Conservation (phyloP, 2,888 invertebrate species). For the Galeopsomyia nigrocyanea region DNA sequence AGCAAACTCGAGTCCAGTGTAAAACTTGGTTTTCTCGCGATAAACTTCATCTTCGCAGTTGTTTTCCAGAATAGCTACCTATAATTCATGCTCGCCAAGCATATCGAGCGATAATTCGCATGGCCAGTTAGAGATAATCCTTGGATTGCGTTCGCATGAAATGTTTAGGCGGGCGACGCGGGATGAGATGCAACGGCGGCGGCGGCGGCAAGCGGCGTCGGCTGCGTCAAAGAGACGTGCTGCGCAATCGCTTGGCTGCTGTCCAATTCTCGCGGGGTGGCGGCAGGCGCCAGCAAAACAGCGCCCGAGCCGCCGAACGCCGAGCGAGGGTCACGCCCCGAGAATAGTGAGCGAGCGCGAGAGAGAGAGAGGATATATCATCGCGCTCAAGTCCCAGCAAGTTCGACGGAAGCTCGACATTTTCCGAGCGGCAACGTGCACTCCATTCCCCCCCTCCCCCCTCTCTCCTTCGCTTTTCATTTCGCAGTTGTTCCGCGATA, state of each 20-base stretch:
- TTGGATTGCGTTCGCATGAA: too few relatives aligned
- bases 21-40: too few relatives aligned
- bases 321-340: conserved; percentile 30
- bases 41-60: too few relatives aligned
- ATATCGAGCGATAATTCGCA: too few relatives aligned
- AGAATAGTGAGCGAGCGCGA: not conserved
- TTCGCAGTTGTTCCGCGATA: not conserved
- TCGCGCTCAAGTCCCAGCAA: not conserved
- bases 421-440: too few relatives aligned
- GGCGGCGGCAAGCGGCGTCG: not conserved
- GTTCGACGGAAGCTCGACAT: not conserved
- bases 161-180: too few relatives aligned
- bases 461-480: conserved; percentile 1
- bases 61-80: too few relatives aligned
- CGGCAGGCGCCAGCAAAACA: conserved; percentile 60
- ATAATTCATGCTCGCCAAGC: too few relatives aligned
- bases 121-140: too few relatives aligned
- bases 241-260: conserved; percentile 63
- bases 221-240: conserved; percentile 29
- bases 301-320: conserved; percentile 24
- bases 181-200: not conserved
- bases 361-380: conserved; percentile 12
- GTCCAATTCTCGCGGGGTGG: conserved; percentile 62
- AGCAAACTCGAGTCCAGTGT: too few relatives aligned
- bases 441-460: too few relatives aligned